Percentiles rank a stretch among this genome's conserved stretches.
phyloP scores from a whole-genome alignment of 2,797 vertebrate genomes.

The Sciaenops ocellatus region DNA sequence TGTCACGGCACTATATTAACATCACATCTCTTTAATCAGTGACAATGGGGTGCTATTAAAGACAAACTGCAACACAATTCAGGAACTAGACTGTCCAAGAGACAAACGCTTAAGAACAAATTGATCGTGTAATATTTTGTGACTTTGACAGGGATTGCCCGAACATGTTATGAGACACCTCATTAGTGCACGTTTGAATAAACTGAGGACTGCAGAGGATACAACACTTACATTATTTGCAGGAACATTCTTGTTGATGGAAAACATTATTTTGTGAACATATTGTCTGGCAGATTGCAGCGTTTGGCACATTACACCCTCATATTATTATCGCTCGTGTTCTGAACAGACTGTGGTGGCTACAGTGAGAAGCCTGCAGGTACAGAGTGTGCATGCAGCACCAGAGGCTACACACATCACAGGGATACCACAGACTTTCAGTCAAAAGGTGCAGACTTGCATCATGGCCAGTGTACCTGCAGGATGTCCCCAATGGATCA shows the following conservation, averaged over 20 bases:
- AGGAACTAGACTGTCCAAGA: background rate
- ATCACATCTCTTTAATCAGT: background rate
- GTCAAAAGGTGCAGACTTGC: constrained; percentile 5
- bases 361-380: background rate
- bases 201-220: background rate
- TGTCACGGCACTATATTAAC: background rate
- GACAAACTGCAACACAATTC: no score
- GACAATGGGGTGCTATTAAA: no score
- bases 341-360: background rate
- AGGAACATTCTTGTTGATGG: background rate
- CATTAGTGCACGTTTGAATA: no score
- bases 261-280: background rate
- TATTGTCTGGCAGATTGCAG: background rate
- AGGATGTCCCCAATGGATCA: background rate
- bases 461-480: constrained; percentile 1
- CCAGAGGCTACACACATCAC: background rate
- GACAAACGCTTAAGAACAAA: no score
- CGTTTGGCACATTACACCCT: background rate
- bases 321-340: background rate
- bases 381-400: constrained; percentile 1
- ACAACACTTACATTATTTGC: background rate
- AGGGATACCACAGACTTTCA: background rate
- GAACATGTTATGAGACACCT: no score
- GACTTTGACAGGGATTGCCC: no score
- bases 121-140: no score